phyloP scores from a whole-genome alignment of 2,113 vertebrate species.

The Serilophus lunatus region DNA sequence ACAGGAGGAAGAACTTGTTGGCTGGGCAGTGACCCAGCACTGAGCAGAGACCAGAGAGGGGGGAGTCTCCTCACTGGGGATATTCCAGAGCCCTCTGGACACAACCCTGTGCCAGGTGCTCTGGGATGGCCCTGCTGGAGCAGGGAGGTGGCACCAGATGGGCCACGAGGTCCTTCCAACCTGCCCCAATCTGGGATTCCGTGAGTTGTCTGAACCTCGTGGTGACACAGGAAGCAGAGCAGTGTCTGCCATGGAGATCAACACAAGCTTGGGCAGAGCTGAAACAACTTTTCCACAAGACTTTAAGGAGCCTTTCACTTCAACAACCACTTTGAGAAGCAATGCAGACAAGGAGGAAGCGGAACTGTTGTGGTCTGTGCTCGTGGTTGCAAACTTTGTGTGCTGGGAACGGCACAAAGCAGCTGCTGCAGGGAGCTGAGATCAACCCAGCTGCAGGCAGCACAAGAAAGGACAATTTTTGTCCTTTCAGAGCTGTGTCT shows the following conservation, averaged over 20 bases:
- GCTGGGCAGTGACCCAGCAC: not conserved
- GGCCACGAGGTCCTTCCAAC: not conserved
- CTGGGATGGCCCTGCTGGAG: not conserved
- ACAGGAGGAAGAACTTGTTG: not conserved
- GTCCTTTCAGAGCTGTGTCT: not conserved
- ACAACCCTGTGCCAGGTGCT: not conserved
- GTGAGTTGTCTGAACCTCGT: not conserved
- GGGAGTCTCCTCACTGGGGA: not conserved
- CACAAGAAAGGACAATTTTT: not conserved
- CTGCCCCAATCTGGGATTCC: accelerated
- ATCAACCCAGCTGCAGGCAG: not conserved
- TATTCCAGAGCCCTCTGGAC: not conserved
- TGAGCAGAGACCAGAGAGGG: not conserved
- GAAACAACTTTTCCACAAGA: not conserved
- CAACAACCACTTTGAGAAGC: accelerated
- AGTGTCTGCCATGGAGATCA: not conserved
- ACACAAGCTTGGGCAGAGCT: accelerated
- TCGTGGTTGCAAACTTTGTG: accelerated
- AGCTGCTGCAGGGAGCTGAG: not conserved
- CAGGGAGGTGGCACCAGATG: not conserved
- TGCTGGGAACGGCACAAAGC: not conserved
- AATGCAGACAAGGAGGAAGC: not conserved
- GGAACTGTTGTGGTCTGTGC: not conserved
- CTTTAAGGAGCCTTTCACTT: not conserved
- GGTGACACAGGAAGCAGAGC: not conserved